Base-by-base conservation (phyloP, 2,113 vertebrate genomes). In the Salvelinus sp. region DNA sequence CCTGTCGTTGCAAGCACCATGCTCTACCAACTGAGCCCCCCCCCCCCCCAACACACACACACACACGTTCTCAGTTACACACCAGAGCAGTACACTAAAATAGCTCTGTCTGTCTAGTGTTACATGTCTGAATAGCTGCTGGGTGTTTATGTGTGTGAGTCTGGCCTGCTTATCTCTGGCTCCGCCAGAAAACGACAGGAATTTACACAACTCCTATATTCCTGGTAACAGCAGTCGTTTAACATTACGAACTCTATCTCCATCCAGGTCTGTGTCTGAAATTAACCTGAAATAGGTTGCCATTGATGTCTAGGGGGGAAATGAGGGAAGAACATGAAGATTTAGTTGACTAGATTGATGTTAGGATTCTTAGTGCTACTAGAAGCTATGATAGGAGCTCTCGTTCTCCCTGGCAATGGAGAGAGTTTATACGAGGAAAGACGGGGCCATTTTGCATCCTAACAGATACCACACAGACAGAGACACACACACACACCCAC, bases 401-500 rank as follows among this genome's bases (percentile, higher is more conserved):
- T 44, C 38, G 38, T 44, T 44, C 38, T 44, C 9, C 38, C 38
- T 48, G 47, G 69, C 69, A 70, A 20, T 3, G 22, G 44, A 47
- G 6, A 0, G 18, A 22, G 58, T 85, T 85, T 81, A 88, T 2
- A 74, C 44, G 83, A 78, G 60, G 33, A 79, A 25, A 67, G 80
- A 48, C 79, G 80, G 62, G 81, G 68, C 47, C 67, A 50, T 75
- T 74, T 22, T 54, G 68, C 74, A 50, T 10, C 77, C 74, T 82
- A 82, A 87, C 79, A 85, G 83, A 62, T 23, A 60, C 88, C 63
- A 86, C 87, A 84, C 85, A 88, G 78, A 82, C 76, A 83, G 76
- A 70, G 70, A 79, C 48, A 50, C 48, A 50, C 48, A 14, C 48
- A 85, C 88, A 85, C 86, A 87, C 81, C 79, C 76, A 83, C 80